Percentiles rank a stretch among this genome's conserved stretches.
Conservation (phyloP, 2,113 vertebrate species). For the Trogon melanurus region DNA sequence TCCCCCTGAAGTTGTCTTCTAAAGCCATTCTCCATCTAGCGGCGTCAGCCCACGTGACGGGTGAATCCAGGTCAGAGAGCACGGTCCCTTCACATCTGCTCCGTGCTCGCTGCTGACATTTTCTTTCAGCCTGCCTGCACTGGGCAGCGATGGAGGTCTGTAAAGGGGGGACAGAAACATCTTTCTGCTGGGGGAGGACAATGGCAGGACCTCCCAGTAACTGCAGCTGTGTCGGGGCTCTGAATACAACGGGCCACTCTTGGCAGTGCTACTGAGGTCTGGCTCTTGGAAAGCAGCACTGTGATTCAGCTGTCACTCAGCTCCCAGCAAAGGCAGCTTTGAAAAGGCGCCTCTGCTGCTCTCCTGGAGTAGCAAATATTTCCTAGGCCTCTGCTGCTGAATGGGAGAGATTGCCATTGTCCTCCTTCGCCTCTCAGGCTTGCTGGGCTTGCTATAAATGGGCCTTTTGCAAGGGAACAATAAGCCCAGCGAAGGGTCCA, state of each 20-base stretch:
- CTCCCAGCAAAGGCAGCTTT: conserved; percentile 79
- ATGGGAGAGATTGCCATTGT: conserved; percentile 85
- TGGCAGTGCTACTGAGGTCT: conserved; percentile 69
- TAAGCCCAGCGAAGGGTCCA: conserved; percentile 82
- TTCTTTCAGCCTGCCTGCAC: conserved; percentile 71
- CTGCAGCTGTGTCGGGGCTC: conserved; percentile 85
- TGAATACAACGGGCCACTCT: conserved; percentile 77
- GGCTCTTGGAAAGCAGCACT: conserved; percentile 82
- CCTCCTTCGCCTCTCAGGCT: conserved; percentile 79
- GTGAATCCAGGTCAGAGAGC: conserved; percentile 65
- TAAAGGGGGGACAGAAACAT: conserved; percentile 69
- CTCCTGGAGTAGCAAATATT: conserved; percentile 84
- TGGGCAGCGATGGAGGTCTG: conserved; percentile 77
- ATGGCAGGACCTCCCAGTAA: conserved; percentile 89
- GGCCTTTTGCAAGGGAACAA: conserved; percentile 89
- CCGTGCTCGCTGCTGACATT: conserved; percentile 78
- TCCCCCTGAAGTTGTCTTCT: conserved; percentile 22
- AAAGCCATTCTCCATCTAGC: not conserved
- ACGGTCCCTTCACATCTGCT: conserved; percentile 72
- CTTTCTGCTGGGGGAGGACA: conserved; percentile 80
- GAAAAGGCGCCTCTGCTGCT: conserved; percentile 80
- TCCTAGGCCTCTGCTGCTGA: conserved; percentile 81
- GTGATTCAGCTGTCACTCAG: conserved; percentile 96
- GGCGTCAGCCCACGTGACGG: conserved; percentile 23
- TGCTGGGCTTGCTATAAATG: conserved; percentile 81